These are phyloP conservation scores for Picus viridis DNA, from an alignment of 2,797 vertebrate genomes.

Conservation along the genomic window DNA sequence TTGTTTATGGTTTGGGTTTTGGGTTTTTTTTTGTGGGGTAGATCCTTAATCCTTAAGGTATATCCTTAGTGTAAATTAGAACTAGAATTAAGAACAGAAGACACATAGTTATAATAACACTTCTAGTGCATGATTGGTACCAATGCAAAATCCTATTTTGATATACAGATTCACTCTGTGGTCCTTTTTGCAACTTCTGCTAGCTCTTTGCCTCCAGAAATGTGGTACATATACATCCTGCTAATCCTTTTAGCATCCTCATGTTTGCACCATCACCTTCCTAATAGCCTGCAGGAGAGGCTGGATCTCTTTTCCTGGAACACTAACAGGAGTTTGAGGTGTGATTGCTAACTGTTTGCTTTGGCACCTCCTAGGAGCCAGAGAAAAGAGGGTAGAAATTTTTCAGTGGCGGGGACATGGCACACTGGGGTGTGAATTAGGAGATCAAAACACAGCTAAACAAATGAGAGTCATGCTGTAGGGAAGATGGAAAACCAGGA, in stretches of 20 bases:
- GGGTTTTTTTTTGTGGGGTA: not conserved
- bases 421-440: conserved; percentile 52
- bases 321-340: conserved; percentile 57
- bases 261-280: conserved; percentile 47
- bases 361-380: conserved; percentile 58
- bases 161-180: not conserved
- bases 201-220: conserved; percentile 38
- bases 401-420: conserved; percentile 19
- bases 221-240: conserved; percentile 21
- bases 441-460: conserved; percentile 62
- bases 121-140: not conserved
- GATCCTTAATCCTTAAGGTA: not conserved
- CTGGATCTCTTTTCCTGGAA: conserved; percentile 60
- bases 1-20: no score
- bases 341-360: conserved; percentile 52
- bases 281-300: conserved; percentile 40
- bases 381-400: conserved; percentile 56
- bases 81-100: not conserved
- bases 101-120: not conserved
- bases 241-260: conserved; percentile 67
- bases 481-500: conserved; percentile 23
- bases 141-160: not conserved
- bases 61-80: not conserved
- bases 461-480: conserved; percentile 16
- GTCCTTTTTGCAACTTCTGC: not conserved